These are phyloP conservation scores for Eilema sororculum DNA, from an alignment of 2,888 invertebrate species.

Conservation along the genomic window DNA sequence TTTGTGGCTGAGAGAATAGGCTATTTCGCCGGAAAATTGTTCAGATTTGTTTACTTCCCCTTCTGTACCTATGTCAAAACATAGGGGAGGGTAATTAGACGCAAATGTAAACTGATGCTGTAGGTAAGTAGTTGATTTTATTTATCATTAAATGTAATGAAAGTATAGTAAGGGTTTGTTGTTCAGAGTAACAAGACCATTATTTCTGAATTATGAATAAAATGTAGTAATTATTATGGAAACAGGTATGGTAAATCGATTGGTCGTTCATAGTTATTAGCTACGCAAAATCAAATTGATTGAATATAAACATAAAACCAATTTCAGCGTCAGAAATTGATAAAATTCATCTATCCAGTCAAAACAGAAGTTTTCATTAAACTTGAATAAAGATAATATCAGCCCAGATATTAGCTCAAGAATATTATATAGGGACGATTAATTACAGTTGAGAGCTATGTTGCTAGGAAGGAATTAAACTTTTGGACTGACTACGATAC, in stretches of 20 bases:
- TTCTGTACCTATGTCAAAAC: constrained; percentile 32
- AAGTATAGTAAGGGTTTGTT: neutral
- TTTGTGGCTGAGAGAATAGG: constrained; percentile 38
- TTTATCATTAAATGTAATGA: neutral
- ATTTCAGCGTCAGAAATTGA: constrained; percentile 7
- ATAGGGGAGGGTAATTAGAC: constrained; percentile 40
- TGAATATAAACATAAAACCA: neutral
- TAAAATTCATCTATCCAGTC: neutral
- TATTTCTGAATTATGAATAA: neutral
- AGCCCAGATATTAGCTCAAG: neutral
- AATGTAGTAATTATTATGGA: neutral
- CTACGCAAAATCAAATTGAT: neutral
- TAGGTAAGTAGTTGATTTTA: constrained; percentile 24
- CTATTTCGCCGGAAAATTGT: constrained; percentile 39
- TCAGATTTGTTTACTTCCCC: constrained; percentile 44
- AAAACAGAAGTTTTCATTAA: neutral
- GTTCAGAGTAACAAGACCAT: neutral
- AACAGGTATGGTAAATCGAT: neutral
- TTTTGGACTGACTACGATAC: too few relatives aligned
- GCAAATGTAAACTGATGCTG: constrained; percentile 23
- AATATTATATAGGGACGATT: neutral
- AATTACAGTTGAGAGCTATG: neutral
- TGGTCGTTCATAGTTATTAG: neutral
- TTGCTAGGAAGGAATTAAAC: neutral
- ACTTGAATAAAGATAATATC: neutral